Evolutionary conservation across 2,113 vertebrate species (phyloP).

Genomic region (Cyprinodon tularosa): DNA sequence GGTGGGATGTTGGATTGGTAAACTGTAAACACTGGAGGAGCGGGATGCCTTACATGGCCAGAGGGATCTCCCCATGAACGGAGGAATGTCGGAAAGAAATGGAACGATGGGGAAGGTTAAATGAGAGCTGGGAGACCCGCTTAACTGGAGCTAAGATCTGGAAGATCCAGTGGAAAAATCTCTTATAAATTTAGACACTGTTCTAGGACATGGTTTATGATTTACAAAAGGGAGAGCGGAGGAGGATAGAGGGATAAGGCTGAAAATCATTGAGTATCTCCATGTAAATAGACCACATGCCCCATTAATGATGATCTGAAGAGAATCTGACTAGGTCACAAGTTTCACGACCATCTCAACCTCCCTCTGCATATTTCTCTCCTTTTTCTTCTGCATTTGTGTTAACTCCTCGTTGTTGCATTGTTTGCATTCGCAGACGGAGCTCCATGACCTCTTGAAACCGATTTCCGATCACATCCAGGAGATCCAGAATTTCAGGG

Average conservation of each 20-base stretch:
- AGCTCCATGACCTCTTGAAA: slow-evolving; percentile 86
- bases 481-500: slow-evolving; percentile 92
- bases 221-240: slow-evolving; percentile 10
- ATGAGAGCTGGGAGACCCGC: slow-evolving; percentile 28
- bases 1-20: slow-evolving; percentile 58
- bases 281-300: background rate
- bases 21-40: slow-evolving; percentile 76
- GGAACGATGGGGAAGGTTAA: slow-evolving; percentile 38
- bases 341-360: background rate
- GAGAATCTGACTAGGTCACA: background rate
- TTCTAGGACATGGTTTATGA: slow-evolving; percentile 39
- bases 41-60: slow-evolving; percentile 80
- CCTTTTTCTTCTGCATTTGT: background rate
- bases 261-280: background rate
- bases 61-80: slow-evolving; percentile 74
- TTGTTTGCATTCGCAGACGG: slow-evolving; percentile 75
- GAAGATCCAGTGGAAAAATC: slow-evolving; percentile 64
- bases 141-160: slow-evolving; percentile 45
- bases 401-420: background rate
- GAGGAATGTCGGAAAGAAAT: slow-evolving; percentile 71
- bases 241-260: background rate
- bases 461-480: slow-evolving; percentile 96
- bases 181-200: slow-evolving; percentile 48
- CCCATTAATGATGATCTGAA: background rate
- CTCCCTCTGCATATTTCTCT: background rate